Evolutionary conservation across 2,888 invertebrate genomes (phyloP), one percentile per base, ranked within the genome.

Genomic region (Dynastes grantii): DNA sequence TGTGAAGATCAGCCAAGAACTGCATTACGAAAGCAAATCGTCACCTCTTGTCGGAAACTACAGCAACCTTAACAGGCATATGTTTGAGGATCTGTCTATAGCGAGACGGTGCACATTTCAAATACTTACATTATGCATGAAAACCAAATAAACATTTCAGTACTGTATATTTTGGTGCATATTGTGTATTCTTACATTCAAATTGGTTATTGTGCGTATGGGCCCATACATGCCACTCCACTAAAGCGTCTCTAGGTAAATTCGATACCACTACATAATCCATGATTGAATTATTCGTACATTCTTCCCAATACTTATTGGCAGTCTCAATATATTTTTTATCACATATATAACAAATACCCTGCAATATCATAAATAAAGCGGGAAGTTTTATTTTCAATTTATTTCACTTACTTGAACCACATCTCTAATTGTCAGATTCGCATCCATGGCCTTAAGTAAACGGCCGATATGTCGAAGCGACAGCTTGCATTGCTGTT

Each of bases 171-270:
- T 22, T 22, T 22, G 1, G 37, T 37, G 37, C 9, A 40, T 8
- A 40, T 6, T 4, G 40, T 8, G 5, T 40, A 45, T 11, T 45
- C 45, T 91, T 89, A 96, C 96, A 96, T 88, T 96, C 96, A 87
- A 96, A 96, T 82, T 95, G 92, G 89, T 94, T 94, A 89, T 96
- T 97, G 89, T 96, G 95, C 78, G 94, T 92, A 88, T 96, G 96
- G 61, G 96, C 96, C 96, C 96, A 96, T 80, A 97, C 96, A 88
- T 97, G 96, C 97, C 97, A 98, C 89, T 98, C 97, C 29, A 98
- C 94, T 75, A 93, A 90, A 29, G 97, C 97, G 82, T 90, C 92
- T 68, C 94, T 92, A 1, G 98, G 98, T 86, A 98, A 90, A 32
- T 92, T 92, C 37, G 94, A 92, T 79, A 97, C 94, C 70, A 97